Conservation (phyloP, 2,113 vertebrate species). For the Tachysurus vachellii region DNA sequence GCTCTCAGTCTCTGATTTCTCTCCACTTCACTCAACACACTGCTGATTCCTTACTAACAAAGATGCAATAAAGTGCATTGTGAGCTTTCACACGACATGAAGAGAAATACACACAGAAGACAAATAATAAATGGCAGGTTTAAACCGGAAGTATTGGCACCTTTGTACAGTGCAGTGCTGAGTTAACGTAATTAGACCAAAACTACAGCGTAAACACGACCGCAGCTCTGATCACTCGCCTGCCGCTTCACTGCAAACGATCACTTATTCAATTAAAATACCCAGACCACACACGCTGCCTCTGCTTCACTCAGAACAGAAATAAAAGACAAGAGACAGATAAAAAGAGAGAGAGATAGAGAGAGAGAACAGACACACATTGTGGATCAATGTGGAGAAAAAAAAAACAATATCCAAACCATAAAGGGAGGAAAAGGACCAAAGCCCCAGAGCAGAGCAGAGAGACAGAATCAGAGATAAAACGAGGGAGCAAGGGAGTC, state of each 20-base stretch:
- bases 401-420: not conserved
- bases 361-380: not conserved
- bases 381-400: not conserved
- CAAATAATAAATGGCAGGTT: not conserved
- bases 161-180: not conserved
- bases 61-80: not conserved
- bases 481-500: slow-evolving; percentile 7
- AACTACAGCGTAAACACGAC: not conserved
- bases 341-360: not conserved
- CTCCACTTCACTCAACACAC: not conserved
- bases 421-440: not conserved
- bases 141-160: not conserved
- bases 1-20: not conserved
- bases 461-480: not conserved
- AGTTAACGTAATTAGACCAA: not conserved
- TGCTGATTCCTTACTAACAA: not conserved
- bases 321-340: not conserved
- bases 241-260: not conserved
- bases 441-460: not conserved
- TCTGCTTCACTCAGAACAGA: not conserved
- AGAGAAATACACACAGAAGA: not conserved
- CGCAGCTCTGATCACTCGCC: not conserved
- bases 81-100: not conserved
- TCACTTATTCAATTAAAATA: not conserved
- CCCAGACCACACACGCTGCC: not conserved